Evolutionary conservation across 2,113 vertebrate genomes (phyloP), one percentile per base, ranked within the genome.

Genomic region (Oryzias curvinotus): DNA sequence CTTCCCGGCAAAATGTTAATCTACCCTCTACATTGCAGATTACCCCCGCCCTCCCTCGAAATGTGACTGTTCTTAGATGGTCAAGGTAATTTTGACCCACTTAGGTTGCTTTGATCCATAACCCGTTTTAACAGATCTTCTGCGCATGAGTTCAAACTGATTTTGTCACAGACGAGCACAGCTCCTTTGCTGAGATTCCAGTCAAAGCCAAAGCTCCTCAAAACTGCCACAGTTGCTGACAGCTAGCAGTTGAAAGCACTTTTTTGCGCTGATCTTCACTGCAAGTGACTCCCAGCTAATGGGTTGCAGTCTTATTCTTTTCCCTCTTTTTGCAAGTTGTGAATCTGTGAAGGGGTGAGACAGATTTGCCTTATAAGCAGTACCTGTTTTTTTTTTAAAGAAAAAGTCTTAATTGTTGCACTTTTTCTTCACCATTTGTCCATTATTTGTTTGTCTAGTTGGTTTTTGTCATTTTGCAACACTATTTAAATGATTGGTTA

Each of bases 61-160:
- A 88, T 90, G 81, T 79, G 82, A 82, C 75, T 80, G 77, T 87
- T 89, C 85, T 91, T 82, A 85, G 78, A 89, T 85, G 83, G 87
- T 91, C 88, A 91, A 89, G 87, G 90, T 92, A 88, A 89, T 90
- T 88, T 76, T 90, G 89, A 84, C 87, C 89, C 88, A 90, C 90
- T 91, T 89, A 89, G 77, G 57, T 68, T 58, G 65, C 89, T 91
- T 91, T 92, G 90, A 92, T 90, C 90, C 80, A 23, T 64, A 86
- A 77, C 56, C 81, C 51, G 67, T 84, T 90, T 88, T 80, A 82
- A 88, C 83, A 87, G 84, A 86, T 91, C 80, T 77, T 83, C 78
- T 70, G 51, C 51, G 65, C 51, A 68, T 73, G 71, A 76, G 80
- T 85, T 88, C 85, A 88, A 87, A 87, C 79, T 75, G 82, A 88